A percentile compares a stretch with the other conserved stretches of the same genome.
Conservation (phyloP, 2,797 vertebrate genomes). For the Nyctalus aviator region DNA sequence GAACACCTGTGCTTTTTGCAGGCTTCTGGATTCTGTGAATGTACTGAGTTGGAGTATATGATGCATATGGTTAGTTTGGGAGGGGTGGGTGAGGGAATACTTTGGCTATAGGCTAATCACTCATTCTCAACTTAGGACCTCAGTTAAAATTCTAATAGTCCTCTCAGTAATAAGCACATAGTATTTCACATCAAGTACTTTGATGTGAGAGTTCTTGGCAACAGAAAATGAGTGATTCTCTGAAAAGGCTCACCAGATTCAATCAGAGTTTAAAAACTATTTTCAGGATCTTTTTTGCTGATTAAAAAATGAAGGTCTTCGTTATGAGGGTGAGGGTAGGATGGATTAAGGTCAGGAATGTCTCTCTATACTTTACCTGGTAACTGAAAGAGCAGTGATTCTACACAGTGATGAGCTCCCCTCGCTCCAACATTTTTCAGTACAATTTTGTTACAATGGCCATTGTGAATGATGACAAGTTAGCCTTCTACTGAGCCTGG, state of each 20-base stretch:
- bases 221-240: not conserved
- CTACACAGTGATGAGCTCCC: no score
- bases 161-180: not conserved
- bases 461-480: not conserved
- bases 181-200: not conserved
- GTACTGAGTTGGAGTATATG: not conserved
- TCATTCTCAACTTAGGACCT: not conserved
- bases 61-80: not conserved
- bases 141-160: not conserved
- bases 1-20: not conserved
- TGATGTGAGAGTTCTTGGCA: not conserved
- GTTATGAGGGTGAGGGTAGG: not conserved
- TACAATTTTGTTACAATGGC: not conserved
- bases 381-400: not conserved
- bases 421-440: not conserved
- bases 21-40: not conserved
- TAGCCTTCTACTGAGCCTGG: not conserved
- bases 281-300: not conserved
- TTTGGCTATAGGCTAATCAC: not conserved
- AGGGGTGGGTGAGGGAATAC: not conserved
- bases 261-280: not conserved
- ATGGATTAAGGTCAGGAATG: not conserved
- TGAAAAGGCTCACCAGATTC: not conserved
- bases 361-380: not conserved
- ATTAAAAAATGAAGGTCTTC: not conserved